Conservation (phyloP, 2,797 vertebrate genomes). For the Xyrichtys novacula region DNA sequence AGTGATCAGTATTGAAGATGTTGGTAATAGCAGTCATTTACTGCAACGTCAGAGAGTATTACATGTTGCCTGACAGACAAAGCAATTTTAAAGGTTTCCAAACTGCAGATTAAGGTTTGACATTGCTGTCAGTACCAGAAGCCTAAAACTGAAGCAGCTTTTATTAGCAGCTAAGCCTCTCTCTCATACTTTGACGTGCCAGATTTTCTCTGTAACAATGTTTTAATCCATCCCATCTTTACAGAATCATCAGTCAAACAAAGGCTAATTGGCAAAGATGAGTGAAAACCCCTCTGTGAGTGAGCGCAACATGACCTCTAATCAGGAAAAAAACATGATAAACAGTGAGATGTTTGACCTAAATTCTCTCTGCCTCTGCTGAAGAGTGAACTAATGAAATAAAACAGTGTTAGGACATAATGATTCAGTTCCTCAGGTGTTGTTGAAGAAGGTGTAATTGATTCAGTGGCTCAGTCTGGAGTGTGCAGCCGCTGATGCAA, state of each 20-base stretch:
- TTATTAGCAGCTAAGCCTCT: not conserved
- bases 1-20: too few relatives aligned
- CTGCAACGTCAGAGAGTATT: too few relatives aligned
- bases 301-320: not conserved
- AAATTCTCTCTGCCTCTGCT: not conserved
- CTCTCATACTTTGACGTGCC: not conserved
- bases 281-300: not conserved
- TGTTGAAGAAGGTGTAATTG: not conserved
- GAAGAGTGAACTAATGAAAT: not conserved
- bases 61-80: too few relatives aligned
- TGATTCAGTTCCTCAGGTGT: not conserved
- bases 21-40: too few relatives aligned
- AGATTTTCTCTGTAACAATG: not conserved
- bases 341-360: too few relatives aligned
- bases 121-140: not conserved
- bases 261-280: not conserved
- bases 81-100: too few relatives aligned
- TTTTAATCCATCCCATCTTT: not conserved
- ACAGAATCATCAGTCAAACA: not conserved
- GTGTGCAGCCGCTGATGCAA: constrained; percentile 1
- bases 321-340: not conserved
- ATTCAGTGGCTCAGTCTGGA: constrained; percentile 17
- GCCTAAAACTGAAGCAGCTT: constrained; percentile 4
- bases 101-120: too few relatives aligned
- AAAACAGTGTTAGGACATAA: not conserved